Conservation (phyloP, 2,113 vertebrate species). For the Laterallus jamaicensis region DNA sequence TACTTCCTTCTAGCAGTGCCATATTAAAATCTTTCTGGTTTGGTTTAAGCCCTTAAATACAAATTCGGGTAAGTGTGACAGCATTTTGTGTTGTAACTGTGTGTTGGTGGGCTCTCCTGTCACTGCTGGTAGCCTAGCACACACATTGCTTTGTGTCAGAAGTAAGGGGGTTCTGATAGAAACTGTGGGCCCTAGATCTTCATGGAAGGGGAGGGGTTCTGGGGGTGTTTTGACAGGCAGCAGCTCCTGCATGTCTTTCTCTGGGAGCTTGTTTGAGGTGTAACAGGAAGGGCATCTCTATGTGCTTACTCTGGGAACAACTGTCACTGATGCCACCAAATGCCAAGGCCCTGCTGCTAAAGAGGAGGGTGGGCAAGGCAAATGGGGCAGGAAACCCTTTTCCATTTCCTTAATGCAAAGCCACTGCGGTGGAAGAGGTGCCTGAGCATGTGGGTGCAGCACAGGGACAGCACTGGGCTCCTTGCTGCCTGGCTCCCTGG, state of each 20-base stretch:
- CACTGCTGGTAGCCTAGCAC: background rate
- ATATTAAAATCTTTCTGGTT: background rate
- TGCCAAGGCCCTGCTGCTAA: too few relatives aligned
- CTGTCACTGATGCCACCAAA: too few relatives aligned
- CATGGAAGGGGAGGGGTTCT: background rate
- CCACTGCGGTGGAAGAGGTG: too few relatives aligned
- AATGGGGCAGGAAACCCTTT: too few relatives aligned
- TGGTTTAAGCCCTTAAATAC: background rate
- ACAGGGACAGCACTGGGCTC: too few relatives aligned
- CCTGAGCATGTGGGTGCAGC: too few relatives aligned
- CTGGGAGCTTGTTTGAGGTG: background rate
- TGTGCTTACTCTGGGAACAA: too few relatives aligned
- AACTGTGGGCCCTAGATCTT: background rate
- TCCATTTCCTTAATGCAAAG: too few relatives aligned
- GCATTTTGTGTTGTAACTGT: background rate
- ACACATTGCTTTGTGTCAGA: background rate
- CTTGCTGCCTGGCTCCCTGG: too few relatives aligned
- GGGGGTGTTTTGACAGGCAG: background rate
- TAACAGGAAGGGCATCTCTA: background rate
- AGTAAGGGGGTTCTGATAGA: background rate
- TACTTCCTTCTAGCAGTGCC: background rate
- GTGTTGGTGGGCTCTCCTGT: too few relatives aligned
- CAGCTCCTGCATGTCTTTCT: background rate
- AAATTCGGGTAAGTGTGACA: too few relatives aligned
- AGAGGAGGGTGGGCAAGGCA: too few relatives aligned